Evolutionary conservation across 2,113 vertebrate genomes (phyloP).

Genomic region (Podarcis muralis): DNA sequence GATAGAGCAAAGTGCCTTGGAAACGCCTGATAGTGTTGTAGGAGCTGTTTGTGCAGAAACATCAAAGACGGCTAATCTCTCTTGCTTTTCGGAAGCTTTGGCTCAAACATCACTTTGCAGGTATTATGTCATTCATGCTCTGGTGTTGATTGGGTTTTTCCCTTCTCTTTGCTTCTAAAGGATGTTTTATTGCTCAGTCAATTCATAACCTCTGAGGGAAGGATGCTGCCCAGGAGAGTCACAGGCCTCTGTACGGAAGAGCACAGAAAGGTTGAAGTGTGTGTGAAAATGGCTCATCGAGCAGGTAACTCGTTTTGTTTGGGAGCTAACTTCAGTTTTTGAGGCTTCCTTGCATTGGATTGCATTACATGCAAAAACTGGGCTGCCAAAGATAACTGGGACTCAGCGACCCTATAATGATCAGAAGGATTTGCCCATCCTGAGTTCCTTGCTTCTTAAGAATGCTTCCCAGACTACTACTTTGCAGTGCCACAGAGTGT

Average conservation of each 20-base stretch:
- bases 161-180: slow-evolving; percentile 68
- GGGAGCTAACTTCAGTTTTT: background rate
- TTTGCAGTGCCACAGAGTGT: background rate
- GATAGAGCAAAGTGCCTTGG: background rate
- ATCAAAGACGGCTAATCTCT: background rate
- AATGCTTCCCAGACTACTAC: background rate
- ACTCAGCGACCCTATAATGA: background rate
- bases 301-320: slow-evolving; percentile 79
- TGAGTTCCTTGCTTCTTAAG: slow-evolving; percentile 17
- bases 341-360: background rate
- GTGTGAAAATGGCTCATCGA: slow-evolving; percentile 96
- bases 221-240: slow-evolving; percentile 87
- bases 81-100: background rate
- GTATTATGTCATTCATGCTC: background rate
- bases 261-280: slow-evolving; percentile 89
- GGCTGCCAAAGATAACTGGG: background rate
- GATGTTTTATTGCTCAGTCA: slow-evolving; percentile 94
- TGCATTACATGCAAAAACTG: fast-evolving
- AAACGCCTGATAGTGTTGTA: background rate
- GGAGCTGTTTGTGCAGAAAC: background rate
- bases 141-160: slow-evolving; percentile 28
- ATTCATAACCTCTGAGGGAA: slow-evolving; percentile 92
- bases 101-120: slow-evolving; percentile 2
- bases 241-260: slow-evolving; percentile 93
- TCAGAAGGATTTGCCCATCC: background rate